These are phyloP conservation scores for Numida meleagris DNA, from an alignment of 2,113 vertebrate species.

Conservation along the genomic window DNA sequence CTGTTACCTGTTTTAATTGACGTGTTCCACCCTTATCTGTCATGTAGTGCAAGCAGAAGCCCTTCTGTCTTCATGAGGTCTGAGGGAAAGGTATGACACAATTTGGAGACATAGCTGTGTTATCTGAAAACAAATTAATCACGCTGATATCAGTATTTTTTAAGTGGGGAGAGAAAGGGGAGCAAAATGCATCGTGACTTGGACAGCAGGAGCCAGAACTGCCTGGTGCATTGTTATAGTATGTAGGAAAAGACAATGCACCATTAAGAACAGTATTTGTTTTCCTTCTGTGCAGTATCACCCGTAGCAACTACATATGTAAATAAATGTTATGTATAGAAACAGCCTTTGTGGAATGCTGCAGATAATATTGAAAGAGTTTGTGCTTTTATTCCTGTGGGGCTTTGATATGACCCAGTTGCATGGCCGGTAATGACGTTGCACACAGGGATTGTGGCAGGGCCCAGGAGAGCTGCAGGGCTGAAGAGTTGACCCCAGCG, in stretches of 20 bases:
- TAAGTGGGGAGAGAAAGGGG: neutral
- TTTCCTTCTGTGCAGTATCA: neutral
- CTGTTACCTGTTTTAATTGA: neutral
- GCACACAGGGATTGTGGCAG: neutral
- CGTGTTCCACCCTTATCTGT: neutral
- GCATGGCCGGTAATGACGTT: fast-evolving
- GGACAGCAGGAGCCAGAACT: neutral
- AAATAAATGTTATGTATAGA: neutral
- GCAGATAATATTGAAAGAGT: neutral
- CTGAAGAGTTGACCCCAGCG: neutral
- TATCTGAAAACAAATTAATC: neutral
- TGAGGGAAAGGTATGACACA: neutral
- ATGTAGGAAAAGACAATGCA: neutral
- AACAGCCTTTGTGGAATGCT: neutral
- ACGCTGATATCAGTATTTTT: neutral
- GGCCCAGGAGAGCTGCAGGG: neutral
- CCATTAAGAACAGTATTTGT: neutral
- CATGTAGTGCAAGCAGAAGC: neutral
- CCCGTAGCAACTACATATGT: neutral
- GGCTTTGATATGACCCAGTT: fast-evolving
- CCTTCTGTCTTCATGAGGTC: neutral
- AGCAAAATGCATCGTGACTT: neutral
- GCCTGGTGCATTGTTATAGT: neutral
- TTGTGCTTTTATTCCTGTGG: neutral
- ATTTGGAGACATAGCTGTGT: neutral